Evolutionary conservation across 2,888 invertebrate genomes (phyloP).

Genomic region (Pachycephus smyrnensis): DNA sequence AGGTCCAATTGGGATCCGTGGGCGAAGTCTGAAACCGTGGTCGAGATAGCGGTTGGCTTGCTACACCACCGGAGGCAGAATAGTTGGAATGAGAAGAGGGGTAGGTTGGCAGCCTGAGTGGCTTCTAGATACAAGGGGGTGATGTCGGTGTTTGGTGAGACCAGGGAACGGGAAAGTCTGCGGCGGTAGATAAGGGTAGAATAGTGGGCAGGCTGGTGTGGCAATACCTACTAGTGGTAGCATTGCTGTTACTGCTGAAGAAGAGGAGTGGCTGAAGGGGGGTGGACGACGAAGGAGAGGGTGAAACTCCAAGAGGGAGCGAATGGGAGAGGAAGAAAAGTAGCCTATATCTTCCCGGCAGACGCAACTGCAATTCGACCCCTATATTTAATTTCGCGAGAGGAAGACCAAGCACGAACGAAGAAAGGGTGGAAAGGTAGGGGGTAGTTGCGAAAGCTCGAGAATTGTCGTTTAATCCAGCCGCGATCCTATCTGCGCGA

Average conservation of each 20-base stretch:
- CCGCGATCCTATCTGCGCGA: constrained; percentile 62
- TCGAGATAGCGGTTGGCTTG: constrained; percentile 5
- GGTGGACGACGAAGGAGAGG: constrained; percentile 17
- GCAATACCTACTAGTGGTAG: not conserved
- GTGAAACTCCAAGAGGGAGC: constrained; percentile 23
- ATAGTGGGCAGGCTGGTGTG: constrained; percentile 24
- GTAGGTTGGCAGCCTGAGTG: constrained; percentile 41
- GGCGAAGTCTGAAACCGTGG: not conserved
- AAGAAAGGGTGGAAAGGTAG: constrained; percentile 24
- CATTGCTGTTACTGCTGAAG: not conserved
- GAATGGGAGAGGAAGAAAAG: constrained; percentile 27
- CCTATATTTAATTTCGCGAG: constrained; percentile 63
- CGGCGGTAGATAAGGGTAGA: constrained; percentile 60
- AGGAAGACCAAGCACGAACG: constrained; percentile 32
- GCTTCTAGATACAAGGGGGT: constrained; percentile 54
- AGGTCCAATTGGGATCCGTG: not conserved
- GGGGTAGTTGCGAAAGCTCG: constrained; percentile 36
- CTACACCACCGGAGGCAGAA: constrained; percentile 6
- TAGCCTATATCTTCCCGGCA: constrained; percentile 51
- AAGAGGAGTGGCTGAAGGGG: constrained; percentile 27
- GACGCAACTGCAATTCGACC: constrained; percentile 58
- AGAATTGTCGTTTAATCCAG: constrained; percentile 65
- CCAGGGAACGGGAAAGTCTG: constrained; percentile 53
- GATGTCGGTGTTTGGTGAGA: constrained; percentile 53
- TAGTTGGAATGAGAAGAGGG: constrained; percentile 2